Percentiles rank a stretch among this genome's conserved stretches.
phyloP scores from a whole-genome alignment of 64 coral and sea anemone genomes.

The Montipora capricornis region DNA sequence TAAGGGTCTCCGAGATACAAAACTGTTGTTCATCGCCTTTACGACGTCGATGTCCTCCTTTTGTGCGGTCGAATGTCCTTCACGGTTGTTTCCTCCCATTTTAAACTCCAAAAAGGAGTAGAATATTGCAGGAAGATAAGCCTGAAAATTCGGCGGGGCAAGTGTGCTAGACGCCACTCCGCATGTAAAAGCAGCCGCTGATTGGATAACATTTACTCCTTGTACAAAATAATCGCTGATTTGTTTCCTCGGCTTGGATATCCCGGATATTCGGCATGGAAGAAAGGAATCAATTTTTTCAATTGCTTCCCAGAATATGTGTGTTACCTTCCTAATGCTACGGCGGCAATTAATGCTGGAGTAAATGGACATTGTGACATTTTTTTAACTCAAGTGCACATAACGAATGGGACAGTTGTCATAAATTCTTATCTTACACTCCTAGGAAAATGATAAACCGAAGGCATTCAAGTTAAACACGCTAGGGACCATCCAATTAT shows the following conservation, averaged over 20 bases:
- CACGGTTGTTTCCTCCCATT: neutral
- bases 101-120: conserved; percentile 2
- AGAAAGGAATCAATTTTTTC: too few species aligned
- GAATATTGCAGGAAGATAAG: neutral
- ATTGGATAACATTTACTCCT: conserved; percentile 6
- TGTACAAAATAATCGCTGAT: neutral
- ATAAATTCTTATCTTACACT: neutral
- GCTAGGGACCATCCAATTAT: neutral
- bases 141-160: too few species aligned
- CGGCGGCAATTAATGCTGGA: too few species aligned
- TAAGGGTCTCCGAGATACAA: too few species aligned
- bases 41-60: neutral
- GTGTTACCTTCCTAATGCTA: too few species aligned
- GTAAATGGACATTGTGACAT: too few species aligned
- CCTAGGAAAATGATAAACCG: neutral
- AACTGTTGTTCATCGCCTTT: conserved; percentile 5
- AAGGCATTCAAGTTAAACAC: neutral
- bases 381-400: neutral
- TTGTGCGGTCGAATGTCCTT: conserved; percentile 1
- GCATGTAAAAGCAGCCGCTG: neutral
- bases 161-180: too few species aligned
- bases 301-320: too few species aligned
- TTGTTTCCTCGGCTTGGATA: neutral
- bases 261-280: neutral
- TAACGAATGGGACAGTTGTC: neutral